Evolutionary conservation across 2,113 vertebrate genomes (phyloP), one percentile per base, ranked within the genome.

Genomic region (Pyxicephalus adspersus): DNA sequence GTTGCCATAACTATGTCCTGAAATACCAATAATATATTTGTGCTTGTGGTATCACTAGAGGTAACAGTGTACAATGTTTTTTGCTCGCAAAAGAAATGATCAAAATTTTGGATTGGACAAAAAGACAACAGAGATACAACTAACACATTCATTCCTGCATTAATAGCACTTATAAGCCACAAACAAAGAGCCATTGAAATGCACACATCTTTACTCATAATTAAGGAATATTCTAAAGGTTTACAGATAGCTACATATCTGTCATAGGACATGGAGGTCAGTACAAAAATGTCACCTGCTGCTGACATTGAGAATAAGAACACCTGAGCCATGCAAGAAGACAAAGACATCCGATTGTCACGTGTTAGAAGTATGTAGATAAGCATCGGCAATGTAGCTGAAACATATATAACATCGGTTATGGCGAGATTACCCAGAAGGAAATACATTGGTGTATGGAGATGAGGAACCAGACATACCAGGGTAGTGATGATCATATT

Each of bases 1-100:
- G 79, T 76, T 0, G 85, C 73, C 76, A 85, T 83, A 0, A 86
- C 26, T 0, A 83, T 77, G 28, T 85, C 84, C 8, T 29, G 81
- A 31, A 66, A 15, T 19, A 89, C 66, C 26, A 89, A 76, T 0
- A 51, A 3, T 13, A 7, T 50, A 8, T 26, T 25, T 16, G 34
- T 23, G 45, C 3, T 22, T 64, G 18, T 22, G 18, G 61, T 77
- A n/a, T 77, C 75, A 25, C 28, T 64, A 18, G 28, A 26, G 5
- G 75, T 20, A 20, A 60, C 18, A 25, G 9, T 3, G 11, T 64
- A 26, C 61, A 77, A 18, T 2, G 75, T 64, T 51, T 23, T 45
- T 7, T 29, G 5, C 16, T 77, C 60, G 55, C 75, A 77, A 28
- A 77, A 77, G 25, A 64, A 77, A 61, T 77, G 75, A 25, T 52